phyloP scores from a whole-genome alignment of 1,140 invertebrate species.

The Lethrus apterus region DNA sequence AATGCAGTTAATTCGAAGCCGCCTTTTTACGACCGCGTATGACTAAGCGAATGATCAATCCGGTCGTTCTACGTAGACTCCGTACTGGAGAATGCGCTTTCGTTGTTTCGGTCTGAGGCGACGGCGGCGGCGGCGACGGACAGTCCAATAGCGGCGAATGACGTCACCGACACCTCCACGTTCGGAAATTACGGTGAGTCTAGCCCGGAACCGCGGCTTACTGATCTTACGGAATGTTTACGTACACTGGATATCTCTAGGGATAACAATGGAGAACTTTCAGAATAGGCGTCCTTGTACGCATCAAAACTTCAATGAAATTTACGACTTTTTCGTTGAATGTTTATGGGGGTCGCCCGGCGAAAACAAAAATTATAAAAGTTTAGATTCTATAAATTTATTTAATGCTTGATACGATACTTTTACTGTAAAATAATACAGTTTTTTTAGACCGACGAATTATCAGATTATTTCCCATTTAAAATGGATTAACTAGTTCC shows the following conservation, averaged over 20 bases:
- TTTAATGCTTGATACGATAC: no score
- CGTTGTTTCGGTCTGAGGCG: slow-evolving; percentile 8
- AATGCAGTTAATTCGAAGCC: slow-evolving; percentile 10
- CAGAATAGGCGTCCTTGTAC: not conserved
- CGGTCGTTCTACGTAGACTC: slow-evolving; percentile 3
- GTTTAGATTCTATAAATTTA: no score
- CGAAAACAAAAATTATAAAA: not conserved
- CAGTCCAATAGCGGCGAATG: slow-evolving; percentile 3
- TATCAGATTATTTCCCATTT: no score
- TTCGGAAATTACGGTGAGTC: no score
- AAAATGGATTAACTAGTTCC: no score
- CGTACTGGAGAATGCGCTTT: slow-evolving; percentile 12
- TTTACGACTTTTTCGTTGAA: not conserved
- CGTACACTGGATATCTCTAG: not conserved
- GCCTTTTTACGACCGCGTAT: slow-evolving; percentile 13
- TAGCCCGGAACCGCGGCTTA: not conserved
- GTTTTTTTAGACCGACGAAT: no score
- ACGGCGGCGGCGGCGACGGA: slow-evolving; percentile 6
- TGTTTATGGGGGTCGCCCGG: not conserved
- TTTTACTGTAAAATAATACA: no score
- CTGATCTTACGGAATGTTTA: not conserved
- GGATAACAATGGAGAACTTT: not conserved
- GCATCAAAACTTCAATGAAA: not conserved
- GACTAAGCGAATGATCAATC: slow-evolving; percentile 13
- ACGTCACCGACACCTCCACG: slow-evolving; percentile 12